Evolutionary conservation across 2,888 invertebrate species (phyloP).

Genomic region (Drosophila maculinotata): DNA sequence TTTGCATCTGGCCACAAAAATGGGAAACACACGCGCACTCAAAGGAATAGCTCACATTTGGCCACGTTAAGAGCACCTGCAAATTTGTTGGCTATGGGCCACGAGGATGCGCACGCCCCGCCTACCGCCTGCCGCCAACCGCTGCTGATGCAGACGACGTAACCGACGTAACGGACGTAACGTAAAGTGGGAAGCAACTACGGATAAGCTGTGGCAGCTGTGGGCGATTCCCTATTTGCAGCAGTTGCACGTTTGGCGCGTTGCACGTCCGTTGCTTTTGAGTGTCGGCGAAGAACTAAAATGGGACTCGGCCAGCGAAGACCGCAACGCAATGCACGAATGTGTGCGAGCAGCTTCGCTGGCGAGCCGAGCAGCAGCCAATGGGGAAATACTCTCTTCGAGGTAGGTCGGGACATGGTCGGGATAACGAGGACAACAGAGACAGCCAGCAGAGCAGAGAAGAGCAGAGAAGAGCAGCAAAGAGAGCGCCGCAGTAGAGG

Average conservation of each 20-base stretch:
- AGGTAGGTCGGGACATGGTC: conserved; percentile 17
- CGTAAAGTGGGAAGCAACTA: conserved; percentile 20
- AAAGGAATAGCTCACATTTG: conserved; percentile 50
- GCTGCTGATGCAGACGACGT: conserved; percentile 8
- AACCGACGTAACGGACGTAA: too few relatives aligned
- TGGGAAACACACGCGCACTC: conserved; percentile 51
- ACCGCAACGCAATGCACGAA: conserved; percentile 1
- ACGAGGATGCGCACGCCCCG: conserved; percentile 35
- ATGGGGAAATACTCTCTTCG: conserved; percentile 60
- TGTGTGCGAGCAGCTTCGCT: conserved; percentile 16
- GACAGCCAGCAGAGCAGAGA: conserved; percentile 5
- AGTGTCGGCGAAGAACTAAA: conserved; percentile 53
- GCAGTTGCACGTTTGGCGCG: conserved; percentile 34
- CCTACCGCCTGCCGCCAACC: conserved; percentile 3
- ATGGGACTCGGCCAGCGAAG: neutral
- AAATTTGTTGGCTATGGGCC: conserved; percentile 41
- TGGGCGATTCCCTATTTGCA: conserved; percentile 9
- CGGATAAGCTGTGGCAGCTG: conserved; percentile 12
- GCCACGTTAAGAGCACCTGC: conserved; percentile 53
- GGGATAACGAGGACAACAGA: conserved; percentile 17
- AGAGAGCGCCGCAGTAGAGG: conserved; percentile 20
- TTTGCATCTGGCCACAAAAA: conserved; percentile 37
- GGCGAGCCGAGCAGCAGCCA: conserved; percentile 5
- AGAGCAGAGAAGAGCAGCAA: conserved; percentile 10
- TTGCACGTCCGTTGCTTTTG: conserved; percentile 44